phyloP scores from a whole-genome alignment of 2,113 vertebrate genomes.

The Amazona vittata region DNA sequence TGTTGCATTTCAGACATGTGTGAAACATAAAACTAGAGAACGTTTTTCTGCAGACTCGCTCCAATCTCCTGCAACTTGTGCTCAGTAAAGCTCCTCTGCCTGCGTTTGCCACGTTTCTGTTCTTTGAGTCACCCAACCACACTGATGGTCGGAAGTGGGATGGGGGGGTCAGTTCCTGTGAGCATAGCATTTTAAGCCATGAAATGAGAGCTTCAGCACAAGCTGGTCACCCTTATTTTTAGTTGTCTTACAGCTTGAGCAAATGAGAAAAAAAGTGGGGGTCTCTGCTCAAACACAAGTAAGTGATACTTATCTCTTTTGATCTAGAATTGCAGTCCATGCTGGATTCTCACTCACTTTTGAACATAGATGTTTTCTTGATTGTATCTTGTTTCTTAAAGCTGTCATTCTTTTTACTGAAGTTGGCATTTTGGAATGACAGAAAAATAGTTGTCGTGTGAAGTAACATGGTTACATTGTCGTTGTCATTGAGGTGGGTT shows the following conservation, averaged over 20 bases:
- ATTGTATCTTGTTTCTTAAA: neutral
- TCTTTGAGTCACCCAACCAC: neutral
- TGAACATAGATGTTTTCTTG: neutral
- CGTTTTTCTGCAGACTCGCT: neutral
- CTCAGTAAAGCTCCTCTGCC: neutral
- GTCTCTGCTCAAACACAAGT: neutral
- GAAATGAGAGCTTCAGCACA: slow-evolving; percentile 38
- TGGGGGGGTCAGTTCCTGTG: slow-evolving; percentile 21
- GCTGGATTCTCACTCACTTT: neutral
- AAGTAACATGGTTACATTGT: neutral
- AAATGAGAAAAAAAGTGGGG: neutral
- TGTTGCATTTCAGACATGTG: neutral
- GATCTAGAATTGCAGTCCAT: neutral
- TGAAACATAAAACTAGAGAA: neutral
- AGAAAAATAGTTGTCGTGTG: neutral
- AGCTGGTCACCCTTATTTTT: slow-evolving; percentile 3
- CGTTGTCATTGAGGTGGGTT: neutral
- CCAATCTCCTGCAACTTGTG: neutral
- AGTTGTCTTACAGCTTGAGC: neutral
- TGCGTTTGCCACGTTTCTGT: neutral
- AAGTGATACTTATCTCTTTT: neutral
- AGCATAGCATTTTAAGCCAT: neutral
- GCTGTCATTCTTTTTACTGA: neutral
- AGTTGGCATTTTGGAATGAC: neutral
- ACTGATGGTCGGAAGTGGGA: neutral